phyloP scores from a whole-genome alignment of 2,113 vertebrate species.

The Microcebus jonahi region DNA sequence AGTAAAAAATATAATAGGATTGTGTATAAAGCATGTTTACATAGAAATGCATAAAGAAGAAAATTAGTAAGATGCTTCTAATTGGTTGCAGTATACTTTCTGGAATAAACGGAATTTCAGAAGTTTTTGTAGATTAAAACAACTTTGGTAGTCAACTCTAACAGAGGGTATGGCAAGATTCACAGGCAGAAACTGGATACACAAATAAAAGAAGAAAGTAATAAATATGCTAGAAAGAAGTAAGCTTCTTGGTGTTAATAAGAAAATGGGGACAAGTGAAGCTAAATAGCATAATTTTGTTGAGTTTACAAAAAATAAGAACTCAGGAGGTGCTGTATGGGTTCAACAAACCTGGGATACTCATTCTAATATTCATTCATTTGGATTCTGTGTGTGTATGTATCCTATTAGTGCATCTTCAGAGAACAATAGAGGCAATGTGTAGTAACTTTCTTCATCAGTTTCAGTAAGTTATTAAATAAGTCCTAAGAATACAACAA shows the following conservation, averaged over 20 bases:
- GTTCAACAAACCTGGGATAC: background rate
- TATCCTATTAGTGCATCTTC: background rate
- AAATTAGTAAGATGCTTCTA: conserved; percentile 12
- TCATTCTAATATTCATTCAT: background rate
- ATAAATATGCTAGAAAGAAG: background rate
- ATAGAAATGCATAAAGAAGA: background rate
- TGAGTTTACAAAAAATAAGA: background rate
- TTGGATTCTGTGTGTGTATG: too few species aligned
- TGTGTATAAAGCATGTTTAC: background rate
- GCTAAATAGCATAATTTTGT: too few species aligned
- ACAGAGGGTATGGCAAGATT: background rate
- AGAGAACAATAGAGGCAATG: background rate
- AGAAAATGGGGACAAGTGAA: background rate
- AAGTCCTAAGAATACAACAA: conserved; percentile 19
- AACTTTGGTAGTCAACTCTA: background rate
- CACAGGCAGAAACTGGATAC: background rate
- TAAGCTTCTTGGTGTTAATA: background rate
- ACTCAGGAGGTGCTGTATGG: background rate
- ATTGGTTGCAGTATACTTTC: background rate
- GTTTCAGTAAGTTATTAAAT: background rate
- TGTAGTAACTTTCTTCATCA: background rate
- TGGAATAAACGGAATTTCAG: conserved; percentile 5
- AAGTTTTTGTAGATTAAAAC: background rate
- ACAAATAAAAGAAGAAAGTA: background rate
- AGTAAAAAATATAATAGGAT: background rate